Evolutionary conservation across 2,888 invertebrate genomes (phyloP), one percentile per base, ranked within the genome.

Genomic region (Leptogaster cylindrica): DNA sequence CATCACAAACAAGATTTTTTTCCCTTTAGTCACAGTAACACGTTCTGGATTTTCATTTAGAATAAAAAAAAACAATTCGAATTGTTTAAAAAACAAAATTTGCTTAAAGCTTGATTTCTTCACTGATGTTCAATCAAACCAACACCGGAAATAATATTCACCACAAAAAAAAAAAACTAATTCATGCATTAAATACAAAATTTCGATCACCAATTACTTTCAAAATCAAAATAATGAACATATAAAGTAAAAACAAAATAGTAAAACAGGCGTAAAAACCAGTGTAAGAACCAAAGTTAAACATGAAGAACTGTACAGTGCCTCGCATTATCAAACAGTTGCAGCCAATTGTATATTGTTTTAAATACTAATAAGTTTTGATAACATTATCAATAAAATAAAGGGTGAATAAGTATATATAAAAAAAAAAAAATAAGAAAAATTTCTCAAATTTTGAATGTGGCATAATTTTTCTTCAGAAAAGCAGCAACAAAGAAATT

Each of bases 31-130:
- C n/a, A n/a, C n/a, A n/a, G n/a, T n/a, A n/a, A n/a, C n/a, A n/a
- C n/a, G n/a, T n/a, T n/a, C n/a, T n/a, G n/a, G n/a, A n/a, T n/a
- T n/a, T n/a, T n/a, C n/a, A n/a, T n/a, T n/a, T n/a, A n/a, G n/a
- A n/a, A n/a, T n/a, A n/a, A n/a, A n/a, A n/a, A n/a, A n/a, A n/a
- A n/a, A n/a, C n/a, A n/a, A n/a, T n/a, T n/a, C n/a, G n/a, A n/a
- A n/a, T n/a, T n/a, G n/a, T n/a, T n/a, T n/a, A n/a, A n/a, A n/a
- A n/a, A n/a, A n/a, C n/a, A n/a, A n/a, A n/a, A 27, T 31, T 61
- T 44, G 61, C 61, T 61, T 61, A 61, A 61, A 61, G 61, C 61
- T 44, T 61, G 61, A 61, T 61, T 61, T 61, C 61, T 44, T 28
- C 44, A 7, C 27, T 39, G 41, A 28, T n/a, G n/a, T n/a, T n/a